A percentile compares a stretch with the other conserved stretches of the same genome.
These are phyloP conservation scores for Perithous albicinctus DNA, from an alignment of 2,888 invertebrate genomes.

Conservation along the genomic window DNA sequence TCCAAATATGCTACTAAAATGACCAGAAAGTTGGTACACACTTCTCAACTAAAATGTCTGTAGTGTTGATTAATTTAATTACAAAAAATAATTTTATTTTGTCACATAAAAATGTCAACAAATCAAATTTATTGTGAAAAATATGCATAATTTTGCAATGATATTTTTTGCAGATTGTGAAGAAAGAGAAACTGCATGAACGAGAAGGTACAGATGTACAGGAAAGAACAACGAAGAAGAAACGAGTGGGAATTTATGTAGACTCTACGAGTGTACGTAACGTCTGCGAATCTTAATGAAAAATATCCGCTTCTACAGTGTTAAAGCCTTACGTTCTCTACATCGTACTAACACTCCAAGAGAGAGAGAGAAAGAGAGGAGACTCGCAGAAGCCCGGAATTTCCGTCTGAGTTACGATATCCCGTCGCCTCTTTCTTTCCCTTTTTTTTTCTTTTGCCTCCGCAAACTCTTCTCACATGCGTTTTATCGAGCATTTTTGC, in stretches of 20 bases:
- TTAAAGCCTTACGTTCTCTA: constrained; percentile 13
- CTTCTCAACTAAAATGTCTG: neutral
- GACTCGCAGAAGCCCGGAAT: constrained; percentile 12
- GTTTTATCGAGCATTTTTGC: constrained; percentile 12
- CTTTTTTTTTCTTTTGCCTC: neutral
- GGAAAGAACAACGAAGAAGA: neutral
- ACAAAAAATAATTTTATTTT: neutral
- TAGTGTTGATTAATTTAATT: neutral
- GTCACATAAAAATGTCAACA: neutral
- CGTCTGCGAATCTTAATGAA: constrained; percentile 34
- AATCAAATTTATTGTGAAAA: constrained; percentile 2
- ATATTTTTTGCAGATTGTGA: too few species aligned
- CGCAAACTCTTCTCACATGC: constrained; percentile 4
- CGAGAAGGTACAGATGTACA: neutral
- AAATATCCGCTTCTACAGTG: constrained; percentile 25
- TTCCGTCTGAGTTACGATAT: constrained; percentile 35
- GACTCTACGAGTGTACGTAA: neutral
- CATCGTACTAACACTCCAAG: constrained; percentile 1
- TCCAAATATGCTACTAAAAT: neutral
- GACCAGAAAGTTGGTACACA: neutral
- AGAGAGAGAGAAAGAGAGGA: too few species aligned
- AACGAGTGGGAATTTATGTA: constrained; percentile 13
- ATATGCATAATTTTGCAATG: neutral
- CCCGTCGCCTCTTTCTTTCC: constrained; percentile 5
- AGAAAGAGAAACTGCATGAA: neutral